A percentile compares a stretch with the other conserved stretches of the same genome.
Evolutionary conservation across 2,797 vertebrate genomes (phyloP).

Genomic region (Toxotes lorentzi): DNA sequence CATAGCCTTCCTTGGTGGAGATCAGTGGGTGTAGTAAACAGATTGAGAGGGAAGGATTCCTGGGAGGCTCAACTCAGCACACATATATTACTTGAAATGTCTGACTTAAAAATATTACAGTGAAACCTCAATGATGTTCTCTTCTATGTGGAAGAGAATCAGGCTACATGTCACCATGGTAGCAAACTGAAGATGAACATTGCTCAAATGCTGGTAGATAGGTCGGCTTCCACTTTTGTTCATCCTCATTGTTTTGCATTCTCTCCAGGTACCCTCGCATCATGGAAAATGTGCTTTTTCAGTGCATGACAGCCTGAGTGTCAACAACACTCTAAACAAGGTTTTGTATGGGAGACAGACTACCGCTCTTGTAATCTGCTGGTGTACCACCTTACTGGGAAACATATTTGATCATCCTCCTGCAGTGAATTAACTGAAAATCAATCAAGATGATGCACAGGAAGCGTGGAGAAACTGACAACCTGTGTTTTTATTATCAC

Average conservation of each 20-base stretch:
- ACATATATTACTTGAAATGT: slow-evolving; percentile 11
- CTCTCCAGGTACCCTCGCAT: slow-evolving; percentile 23
- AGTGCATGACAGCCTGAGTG: slow-evolving; percentile 54
- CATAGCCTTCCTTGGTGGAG: slow-evolving; percentile 3
- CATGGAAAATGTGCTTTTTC: slow-evolving; percentile 41
- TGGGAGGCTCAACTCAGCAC: not conserved
- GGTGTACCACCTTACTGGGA: slow-evolving; percentile 59
- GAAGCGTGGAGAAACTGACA: slow-evolving; percentile 61
- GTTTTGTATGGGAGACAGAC: slow-evolving; percentile 54
- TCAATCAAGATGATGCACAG: slow-evolving; percentile 73
- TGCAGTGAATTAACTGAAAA: slow-evolving; percentile 71
- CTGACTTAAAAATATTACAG: slow-evolving; percentile 1
- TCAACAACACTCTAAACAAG: slow-evolving; percentile 57
- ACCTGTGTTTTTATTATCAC: slow-evolving; percentile 73
- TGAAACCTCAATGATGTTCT: slow-evolving; percentile 16
- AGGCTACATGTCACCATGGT: slow-evolving; percentile 5
- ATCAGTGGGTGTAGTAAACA: not conserved
- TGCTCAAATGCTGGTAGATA: slow-evolving; percentile 9
- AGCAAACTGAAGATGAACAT: not conserved
- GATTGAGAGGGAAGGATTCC: not conserved
- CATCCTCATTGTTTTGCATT: slow-evolving; percentile 41
- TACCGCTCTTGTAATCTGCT: slow-evolving; percentile 56
- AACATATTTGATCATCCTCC: slow-evolving; percentile 63
- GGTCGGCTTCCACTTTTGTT: not conserved
- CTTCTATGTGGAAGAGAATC: not conserved